A percentile compares a stretch with the other conserved stretches of the same genome.
phyloP scores from a whole-genome alignment of 2,797 vertebrate species.

The Enteromius afrohamiltoni region DNA sequence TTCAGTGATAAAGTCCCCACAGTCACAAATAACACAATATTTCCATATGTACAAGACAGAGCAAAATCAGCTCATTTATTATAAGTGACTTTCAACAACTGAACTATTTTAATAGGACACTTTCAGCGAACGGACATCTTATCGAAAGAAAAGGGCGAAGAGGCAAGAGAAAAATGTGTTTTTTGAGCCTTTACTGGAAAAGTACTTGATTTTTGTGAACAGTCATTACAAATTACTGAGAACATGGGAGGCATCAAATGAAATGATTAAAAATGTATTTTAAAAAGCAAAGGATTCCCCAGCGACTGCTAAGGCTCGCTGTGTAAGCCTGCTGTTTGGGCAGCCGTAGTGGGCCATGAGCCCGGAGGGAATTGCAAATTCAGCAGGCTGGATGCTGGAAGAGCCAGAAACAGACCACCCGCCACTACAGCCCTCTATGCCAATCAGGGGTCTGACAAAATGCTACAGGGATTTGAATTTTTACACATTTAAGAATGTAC shows the following conservation, averaged over 20 bases:
- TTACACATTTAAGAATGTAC: not conserved
- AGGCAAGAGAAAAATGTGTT: not conserved
- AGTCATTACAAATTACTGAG: slow-evolving; percentile 78
- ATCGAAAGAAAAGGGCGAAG: slow-evolving; percentile 60
- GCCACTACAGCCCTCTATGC: slow-evolving; percentile 26
- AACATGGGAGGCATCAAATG: slow-evolving; percentile 78
- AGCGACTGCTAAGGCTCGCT: slow-evolving; percentile 67
- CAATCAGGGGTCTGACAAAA: slow-evolving; percentile 34
- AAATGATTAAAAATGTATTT: slow-evolving; percentile 80
- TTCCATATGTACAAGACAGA: slow-evolving; percentile 7
- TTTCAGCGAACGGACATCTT: slow-evolving; percentile 74
- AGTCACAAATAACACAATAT: slow-evolving; percentile 20
- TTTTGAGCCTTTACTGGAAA: slow-evolving; percentile 35
- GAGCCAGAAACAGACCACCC: slow-evolving; percentile 56
- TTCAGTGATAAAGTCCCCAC: slow-evolving; percentile 26
- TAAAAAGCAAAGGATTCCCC: slow-evolving; percentile 80
- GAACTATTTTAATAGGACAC: slow-evolving; percentile 66
- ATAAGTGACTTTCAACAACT: slow-evolving; percentile 65
- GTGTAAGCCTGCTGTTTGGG: slow-evolving; percentile 66
- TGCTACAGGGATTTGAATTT: slow-evolving; percentile 24
- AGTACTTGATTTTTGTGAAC: slow-evolving; percentile 77
- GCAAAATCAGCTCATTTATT: slow-evolving; percentile 66
- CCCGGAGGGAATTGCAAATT: slow-evolving; percentile 58
- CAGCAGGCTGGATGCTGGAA: slow-evolving; percentile 47
- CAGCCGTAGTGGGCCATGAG: slow-evolving; percentile 55